Conservation (phyloP, 2,113 vertebrate genomes). For the Syngnathus scovelli region DNA sequence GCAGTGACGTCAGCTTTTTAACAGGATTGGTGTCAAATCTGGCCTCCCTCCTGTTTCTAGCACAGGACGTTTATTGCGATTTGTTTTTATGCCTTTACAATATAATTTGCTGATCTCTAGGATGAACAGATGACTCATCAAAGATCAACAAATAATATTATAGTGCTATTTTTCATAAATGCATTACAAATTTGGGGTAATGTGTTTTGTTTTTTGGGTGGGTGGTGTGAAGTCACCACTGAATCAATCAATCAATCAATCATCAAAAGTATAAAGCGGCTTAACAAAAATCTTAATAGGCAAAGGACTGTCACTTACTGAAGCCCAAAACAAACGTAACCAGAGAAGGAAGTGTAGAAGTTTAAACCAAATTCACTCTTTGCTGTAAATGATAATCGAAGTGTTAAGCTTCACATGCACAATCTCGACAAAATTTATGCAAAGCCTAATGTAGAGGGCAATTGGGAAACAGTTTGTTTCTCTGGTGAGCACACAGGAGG, state of each 20-base stretch:
- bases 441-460: constrained; percentile 16
- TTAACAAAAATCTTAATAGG: constrained; percentile 10
- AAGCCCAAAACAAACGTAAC: constrained; percentile 20
- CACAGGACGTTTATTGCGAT: constrained; percentile 5
- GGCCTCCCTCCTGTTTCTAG: constrained; percentile 65
- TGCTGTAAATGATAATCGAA: constrained; percentile 31
- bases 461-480: constrained; percentile 19
- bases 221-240: too few species aligned
- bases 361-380: constrained; percentile 24
- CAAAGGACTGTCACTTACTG: background rate
- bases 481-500: constrained; percentile 2
- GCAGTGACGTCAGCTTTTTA: constrained; percentile 66
- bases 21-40: constrained; percentile 69
- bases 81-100: too few species aligned
- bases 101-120: constrained; percentile 8
- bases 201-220: too few species aligned
- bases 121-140: background rate
- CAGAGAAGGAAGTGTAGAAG: constrained; percentile 21
- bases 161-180: background rate
- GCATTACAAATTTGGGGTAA: too few species aligned
- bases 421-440: constrained; percentile 24
- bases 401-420: constrained; percentile 32
- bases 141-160: constrained; percentile 7
- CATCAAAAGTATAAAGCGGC: background rate
- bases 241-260: background rate